A percentile compares a stretch with the other conserved stretches of the same genome.
These are phyloP conservation scores for Chiloscyllium punctatum DNA, from an alignment of 2,797 vertebrate genomes.

Conservation along the genomic window DNA sequence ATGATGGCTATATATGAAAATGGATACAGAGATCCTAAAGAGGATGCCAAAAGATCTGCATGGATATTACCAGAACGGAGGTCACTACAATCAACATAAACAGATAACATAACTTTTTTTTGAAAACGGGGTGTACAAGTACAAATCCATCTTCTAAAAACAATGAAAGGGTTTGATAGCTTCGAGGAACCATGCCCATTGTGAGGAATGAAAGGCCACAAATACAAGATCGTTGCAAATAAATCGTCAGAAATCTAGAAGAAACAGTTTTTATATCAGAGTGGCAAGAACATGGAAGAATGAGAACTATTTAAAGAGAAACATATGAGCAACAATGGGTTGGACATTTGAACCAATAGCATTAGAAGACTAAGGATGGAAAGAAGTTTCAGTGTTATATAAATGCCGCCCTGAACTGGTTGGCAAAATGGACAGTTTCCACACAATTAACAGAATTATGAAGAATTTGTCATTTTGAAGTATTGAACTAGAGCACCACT, in stretches of 20 bases:
- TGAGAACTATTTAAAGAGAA: too few species aligned
- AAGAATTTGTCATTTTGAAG: too few species aligned
- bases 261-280: background rate
- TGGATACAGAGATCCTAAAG: background rate
- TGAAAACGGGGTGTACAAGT: background rate
- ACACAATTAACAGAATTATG: too few species aligned
- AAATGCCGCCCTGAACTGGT: background rate
- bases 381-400: background rate
- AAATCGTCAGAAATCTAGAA: background rate
- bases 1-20: too few species aligned
- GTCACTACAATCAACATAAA: background rate
- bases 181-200: background rate
- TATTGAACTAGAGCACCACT: too few species aligned
- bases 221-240: background rate
- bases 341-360: background rate
- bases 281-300: background rate
- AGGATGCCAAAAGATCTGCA: background rate
- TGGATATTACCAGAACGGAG: background rate
- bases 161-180: background rate
- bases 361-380: background rate
- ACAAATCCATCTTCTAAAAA: background rate
- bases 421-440: background rate
- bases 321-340: too few species aligned
- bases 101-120: background rate
- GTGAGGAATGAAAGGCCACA: background rate